Evolutionary conservation across 1,140 invertebrate species (phyloP), one percentile per base, ranked within the genome.

Genomic region (Heliconius eleuchia): DNA sequence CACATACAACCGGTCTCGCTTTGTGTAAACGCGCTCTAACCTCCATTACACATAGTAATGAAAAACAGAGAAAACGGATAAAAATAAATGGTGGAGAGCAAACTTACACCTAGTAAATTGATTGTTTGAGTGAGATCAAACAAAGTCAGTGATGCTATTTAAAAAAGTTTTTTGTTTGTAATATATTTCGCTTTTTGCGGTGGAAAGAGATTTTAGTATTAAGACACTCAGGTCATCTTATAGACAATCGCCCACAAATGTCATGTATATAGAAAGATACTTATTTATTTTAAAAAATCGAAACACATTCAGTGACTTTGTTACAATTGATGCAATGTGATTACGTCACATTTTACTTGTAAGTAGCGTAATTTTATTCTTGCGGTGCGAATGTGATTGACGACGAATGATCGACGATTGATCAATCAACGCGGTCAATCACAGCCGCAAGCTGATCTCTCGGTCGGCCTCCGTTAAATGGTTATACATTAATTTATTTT

Each of bases 391-490:
- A 66, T 66, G 60, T 66, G 60, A 27, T 66, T 66, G 60, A 30
- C 27, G 9, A 23, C 27, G 60, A 66, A 66, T 27, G 23, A 27
- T 30, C n/a, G 11, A 27, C 11, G 60, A 66, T 66, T 66, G 60
- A 66, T 66, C 60, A 66, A 23, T 57, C 55, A 3, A 23, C 55
- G 55, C 19, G 55, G 55, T 57, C 55, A 73, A 73, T 73, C 39
- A 46, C 39, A 73, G 60, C 60, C 60, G 60, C 60, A 73, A 73
- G 71, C 72, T 72, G 70, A 76, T 76, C 78, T 76, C 66, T 34
- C n/a, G 74, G 72, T 80, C 78, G 74, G 74, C 16, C 23, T 73
- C 79, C 79, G 77, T 80, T 66, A 80, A 80, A 80, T 80, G 79
- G 79, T 57, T 76, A 39, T 73, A 77, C 73, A 73, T 55, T 77